A percentile compares a stretch with the other conserved stretches of the same genome.
Evolutionary conservation across 2,797 vertebrate genomes (phyloP).

Genomic region (Oreochromis grahami): DNA sequence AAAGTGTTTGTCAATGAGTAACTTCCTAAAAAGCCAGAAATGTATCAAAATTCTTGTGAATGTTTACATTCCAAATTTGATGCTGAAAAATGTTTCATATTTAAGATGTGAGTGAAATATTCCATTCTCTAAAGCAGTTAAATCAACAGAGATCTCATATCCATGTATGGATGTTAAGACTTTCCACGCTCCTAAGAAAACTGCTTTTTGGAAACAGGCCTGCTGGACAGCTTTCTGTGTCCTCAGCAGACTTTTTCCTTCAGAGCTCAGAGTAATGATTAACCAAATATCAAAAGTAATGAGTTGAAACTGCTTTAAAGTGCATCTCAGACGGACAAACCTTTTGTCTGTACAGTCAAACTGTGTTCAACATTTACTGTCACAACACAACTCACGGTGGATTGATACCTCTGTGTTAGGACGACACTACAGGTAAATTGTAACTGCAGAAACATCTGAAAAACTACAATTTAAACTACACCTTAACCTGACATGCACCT

Average conservation of each 20-base stretch:
- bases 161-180: neutral
- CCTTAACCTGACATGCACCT: neutral
- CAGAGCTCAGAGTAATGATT: neutral
- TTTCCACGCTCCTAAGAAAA: neutral
- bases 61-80: neutral
- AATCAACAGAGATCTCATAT: neutral
- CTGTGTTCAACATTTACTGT: neutral
- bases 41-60: neutral
- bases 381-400: neutral
- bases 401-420: neutral
- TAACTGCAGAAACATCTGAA: neutral
- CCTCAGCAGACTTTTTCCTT: neutral
- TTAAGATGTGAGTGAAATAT: neutral
- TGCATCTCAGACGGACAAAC: neutral
- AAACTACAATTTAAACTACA: neutral
- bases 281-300: neutral
- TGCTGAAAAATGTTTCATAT: neutral
- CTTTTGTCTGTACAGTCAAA: neutral
- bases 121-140: neutral
- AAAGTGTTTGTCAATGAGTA: neutral
- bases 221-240: neutral
- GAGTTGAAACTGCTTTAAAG: neutral
- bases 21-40: neutral
- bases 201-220: neutral
- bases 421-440: no score